Percentiles rank a stretch among this genome's conserved stretches.
These are phyloP conservation scores for Neuroscelio doddi DNA, from an alignment of 2,888 invertebrate species.

Conservation along the genomic window DNA sequence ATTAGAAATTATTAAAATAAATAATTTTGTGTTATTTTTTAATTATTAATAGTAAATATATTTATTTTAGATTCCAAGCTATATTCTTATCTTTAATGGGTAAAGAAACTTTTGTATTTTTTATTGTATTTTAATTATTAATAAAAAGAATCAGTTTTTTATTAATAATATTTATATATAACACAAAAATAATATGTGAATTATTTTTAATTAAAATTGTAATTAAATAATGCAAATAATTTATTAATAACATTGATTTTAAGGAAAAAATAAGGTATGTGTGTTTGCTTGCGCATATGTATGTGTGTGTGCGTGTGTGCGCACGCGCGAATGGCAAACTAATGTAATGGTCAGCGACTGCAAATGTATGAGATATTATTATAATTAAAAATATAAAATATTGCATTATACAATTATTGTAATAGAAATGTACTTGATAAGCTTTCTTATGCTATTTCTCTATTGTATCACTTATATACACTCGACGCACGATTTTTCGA, in stretches of 20 bases:
- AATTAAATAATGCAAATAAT: background rate
- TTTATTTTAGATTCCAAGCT: too few species aligned
- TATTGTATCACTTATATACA: constrained; percentile 66
- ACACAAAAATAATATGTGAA: too few species aligned
- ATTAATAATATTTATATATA: too few species aligned
- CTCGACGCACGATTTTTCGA: constrained; percentile 67
- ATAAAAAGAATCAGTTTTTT: too few species aligned
- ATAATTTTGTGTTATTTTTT: too few species aligned
- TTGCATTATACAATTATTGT: constrained; percentile 4
- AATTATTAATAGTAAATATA: too few species aligned
- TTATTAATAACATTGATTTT: background rate
- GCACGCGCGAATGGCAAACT: background rate
- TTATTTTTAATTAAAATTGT: too few species aligned
- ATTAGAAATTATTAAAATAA: too few species aligned
- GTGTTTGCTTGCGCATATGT: background rate
- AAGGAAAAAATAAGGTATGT: background rate
- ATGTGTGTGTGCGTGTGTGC: background rate
- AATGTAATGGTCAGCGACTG: background rate
- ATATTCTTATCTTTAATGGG: too few species aligned
- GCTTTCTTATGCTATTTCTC: constrained; percentile 67
- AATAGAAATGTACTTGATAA: constrained; percentile 50
- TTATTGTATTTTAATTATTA: too few species aligned
- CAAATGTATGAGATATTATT: background rate
- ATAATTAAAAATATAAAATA: background rate
- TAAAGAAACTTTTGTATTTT: too few species aligned